Conservation (phyloP, 2,888 invertebrate genomes). For the Meiosimyza decipiens region DNA sequence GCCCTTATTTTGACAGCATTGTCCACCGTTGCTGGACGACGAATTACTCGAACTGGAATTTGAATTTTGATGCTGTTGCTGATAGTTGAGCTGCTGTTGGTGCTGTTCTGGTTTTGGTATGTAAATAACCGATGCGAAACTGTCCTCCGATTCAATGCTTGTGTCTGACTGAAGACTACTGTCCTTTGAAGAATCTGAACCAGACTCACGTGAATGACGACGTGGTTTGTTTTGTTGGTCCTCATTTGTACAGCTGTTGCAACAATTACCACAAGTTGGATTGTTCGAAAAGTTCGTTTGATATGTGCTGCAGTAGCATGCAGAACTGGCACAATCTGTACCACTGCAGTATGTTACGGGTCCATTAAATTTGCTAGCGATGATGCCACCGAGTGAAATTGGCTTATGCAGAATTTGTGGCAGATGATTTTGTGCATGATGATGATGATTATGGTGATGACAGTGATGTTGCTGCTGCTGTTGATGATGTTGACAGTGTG, state of each 20-base stretch:
- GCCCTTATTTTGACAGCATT: slow-evolving; percentile 17
- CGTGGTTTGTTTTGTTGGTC: slow-evolving; percentile 70
- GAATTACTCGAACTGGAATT: slow-evolving; percentile 64
- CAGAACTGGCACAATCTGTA: slow-evolving; percentile 59
- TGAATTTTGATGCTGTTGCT: slow-evolving; percentile 61
- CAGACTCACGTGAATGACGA: slow-evolving; percentile 85
- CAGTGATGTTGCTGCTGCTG: slow-evolving; percentile 47
- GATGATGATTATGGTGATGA: slow-evolving; percentile 51
- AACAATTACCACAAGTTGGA: slow-evolving; percentile 47
- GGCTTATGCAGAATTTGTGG: slow-evolving; percentile 49
- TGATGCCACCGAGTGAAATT: slow-evolving; percentile 40
- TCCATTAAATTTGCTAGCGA: slow-evolving; percentile 47
- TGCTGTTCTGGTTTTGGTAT: slow-evolving; percentile 81
- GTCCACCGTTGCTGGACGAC: slow-evolving; percentile 61
- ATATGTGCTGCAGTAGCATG: slow-evolving; percentile 59
- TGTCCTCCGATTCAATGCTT: slow-evolving; percentile 93
- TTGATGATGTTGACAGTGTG: slow-evolving; percentile 44
- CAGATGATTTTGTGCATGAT: slow-evolving; percentile 34
- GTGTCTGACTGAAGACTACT: slow-evolving; percentile 93
- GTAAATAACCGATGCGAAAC: slow-evolving; percentile 92
- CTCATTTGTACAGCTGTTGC: slow-evolving; percentile 55
- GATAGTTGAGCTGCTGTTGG: slow-evolving; percentile 62
- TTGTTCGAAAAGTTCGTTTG: slow-evolving; percentile 53
- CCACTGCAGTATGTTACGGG: slow-evolving; percentile 59
- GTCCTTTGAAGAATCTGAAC: slow-evolving; percentile 88